A percentile compares a stretch with the other conserved stretches of the same genome.
phyloP scores from a whole-genome alignment of 2,113 vertebrate genomes.

The Platysternon megacephalum region DNA sequence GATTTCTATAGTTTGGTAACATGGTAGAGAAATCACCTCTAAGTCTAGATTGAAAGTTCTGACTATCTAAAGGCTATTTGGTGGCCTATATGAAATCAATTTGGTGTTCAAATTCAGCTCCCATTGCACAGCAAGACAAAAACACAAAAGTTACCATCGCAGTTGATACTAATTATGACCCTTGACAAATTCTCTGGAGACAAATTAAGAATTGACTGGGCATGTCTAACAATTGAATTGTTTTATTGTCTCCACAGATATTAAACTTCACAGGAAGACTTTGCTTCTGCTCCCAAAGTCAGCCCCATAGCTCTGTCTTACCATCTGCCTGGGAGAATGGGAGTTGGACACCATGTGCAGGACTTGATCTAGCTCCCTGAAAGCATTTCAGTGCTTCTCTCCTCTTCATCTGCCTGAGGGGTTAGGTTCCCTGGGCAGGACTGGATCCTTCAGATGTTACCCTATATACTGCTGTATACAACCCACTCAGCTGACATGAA shows the following conservation, averaged over 20 bases:
- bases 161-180: fast-evolving
- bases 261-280: fast-evolving
- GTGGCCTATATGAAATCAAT: not conserved
- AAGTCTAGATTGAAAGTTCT: not conserved
- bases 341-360: not conserved
- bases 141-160: fast-evolving
- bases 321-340: not conserved
- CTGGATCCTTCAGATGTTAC: not conserved
- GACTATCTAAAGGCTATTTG: not conserved
- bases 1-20: not conserved
- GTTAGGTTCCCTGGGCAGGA: not conserved
- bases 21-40: not conserved
- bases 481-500: not conserved
- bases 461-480: not conserved
- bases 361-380: not conserved
- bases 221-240: fast-evolving
- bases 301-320: not conserved
- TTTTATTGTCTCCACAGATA: too few species aligned
- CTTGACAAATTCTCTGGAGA: fast-evolving
- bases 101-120: not conserved
- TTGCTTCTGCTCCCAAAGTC: not conserved
- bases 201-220: not conserved
- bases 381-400: not conserved
- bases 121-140: not conserved
- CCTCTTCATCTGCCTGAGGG: not conserved